Evolutionary conservation across 2,888 invertebrate species (phyloP).

Genomic region (Scrobipalpa costella): DNA sequence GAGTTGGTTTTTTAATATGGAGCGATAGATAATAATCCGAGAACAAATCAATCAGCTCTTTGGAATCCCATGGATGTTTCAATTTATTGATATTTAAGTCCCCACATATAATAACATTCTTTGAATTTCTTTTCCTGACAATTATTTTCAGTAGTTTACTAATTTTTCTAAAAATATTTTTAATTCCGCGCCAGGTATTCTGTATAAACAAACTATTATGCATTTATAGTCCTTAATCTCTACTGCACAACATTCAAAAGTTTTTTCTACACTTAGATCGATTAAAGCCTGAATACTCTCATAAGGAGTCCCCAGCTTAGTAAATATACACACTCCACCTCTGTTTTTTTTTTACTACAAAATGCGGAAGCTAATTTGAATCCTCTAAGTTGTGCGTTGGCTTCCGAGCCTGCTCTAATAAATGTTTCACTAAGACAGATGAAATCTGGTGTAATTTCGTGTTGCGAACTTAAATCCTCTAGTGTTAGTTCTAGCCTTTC

Average conservation of each 20-base stretch:
- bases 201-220: not conserved
- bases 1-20: no score
- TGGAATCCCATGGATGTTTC: no score
- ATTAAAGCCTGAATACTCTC: not conserved
- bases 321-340: not conserved
- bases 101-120: no score
- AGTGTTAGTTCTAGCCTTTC: no score
- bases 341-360: not conserved
- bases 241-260: not conserved
- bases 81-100: no score
- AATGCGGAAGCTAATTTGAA: no score
- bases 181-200: not conserved
- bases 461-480: not conserved
- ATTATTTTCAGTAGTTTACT: not conserved
- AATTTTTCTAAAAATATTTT: not conserved
- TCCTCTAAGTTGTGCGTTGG: no score
- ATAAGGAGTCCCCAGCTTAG: not conserved
- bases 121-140: not conserved
- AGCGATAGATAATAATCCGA: no score
- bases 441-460: not conserved
- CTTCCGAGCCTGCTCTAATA: no score
- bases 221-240: slow-evolving; percentile 1
- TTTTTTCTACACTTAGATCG: not conserved
- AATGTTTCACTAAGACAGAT: slow-evolving; percentile 5
- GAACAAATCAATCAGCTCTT: no score